phyloP scores from a whole-genome alignment of 2,888 invertebrate species.

The Rhagophthalmus giganteus region DNA sequence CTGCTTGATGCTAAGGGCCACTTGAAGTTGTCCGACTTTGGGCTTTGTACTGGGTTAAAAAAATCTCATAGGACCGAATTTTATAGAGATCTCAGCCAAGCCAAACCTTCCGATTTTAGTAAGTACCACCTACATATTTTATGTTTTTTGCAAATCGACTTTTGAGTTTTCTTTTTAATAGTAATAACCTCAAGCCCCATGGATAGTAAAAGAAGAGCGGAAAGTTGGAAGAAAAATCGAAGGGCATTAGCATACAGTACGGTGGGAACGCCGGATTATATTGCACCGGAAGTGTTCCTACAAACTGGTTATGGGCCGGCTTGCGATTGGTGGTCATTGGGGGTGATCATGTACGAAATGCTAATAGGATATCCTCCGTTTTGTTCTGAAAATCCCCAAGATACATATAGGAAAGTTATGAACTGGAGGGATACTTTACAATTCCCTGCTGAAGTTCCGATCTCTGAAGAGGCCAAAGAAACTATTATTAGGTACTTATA shows the following conservation, averaged over 20 bases:
- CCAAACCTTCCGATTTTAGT: conserved; percentile 96
- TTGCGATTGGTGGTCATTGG: conserved; percentile 99
- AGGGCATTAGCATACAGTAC: conserved; percentile 93
- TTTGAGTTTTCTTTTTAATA: conserved; percentile 44
- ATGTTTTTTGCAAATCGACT: conserved; percentile 8
- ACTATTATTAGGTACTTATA: conserved; percentile 78
- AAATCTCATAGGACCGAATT: conserved; percentile 99
- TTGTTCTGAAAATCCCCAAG: conserved; percentile 97
- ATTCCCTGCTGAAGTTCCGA: conserved; percentile 99
- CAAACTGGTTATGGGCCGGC: conserved; percentile 98
- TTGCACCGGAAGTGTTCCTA: conserved; percentile 98
- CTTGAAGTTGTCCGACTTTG: conserved; percentile 97
- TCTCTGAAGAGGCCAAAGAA: conserved; percentile 95
- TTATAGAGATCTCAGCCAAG: conserved; percentile 95
- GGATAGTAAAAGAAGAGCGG: conserved; percentile 97
- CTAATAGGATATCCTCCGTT: conserved; percentile 99
- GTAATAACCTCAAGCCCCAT: conserved; percentile 72
- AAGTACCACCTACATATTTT: no score
- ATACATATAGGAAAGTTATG: conserved; percentile 97
- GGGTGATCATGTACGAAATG: conserved; percentile 99
- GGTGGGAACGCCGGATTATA: conserved; percentile 98
- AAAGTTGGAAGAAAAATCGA: conserved; percentile 98
- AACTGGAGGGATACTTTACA: conserved; percentile 98
- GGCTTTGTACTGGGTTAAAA: conserved; percentile 97
- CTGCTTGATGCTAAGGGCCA: conserved; percentile 97